Base-by-base conservation (phyloP, 2,888 invertebrate genomes). In the Ethmia dodecea region DNA sequence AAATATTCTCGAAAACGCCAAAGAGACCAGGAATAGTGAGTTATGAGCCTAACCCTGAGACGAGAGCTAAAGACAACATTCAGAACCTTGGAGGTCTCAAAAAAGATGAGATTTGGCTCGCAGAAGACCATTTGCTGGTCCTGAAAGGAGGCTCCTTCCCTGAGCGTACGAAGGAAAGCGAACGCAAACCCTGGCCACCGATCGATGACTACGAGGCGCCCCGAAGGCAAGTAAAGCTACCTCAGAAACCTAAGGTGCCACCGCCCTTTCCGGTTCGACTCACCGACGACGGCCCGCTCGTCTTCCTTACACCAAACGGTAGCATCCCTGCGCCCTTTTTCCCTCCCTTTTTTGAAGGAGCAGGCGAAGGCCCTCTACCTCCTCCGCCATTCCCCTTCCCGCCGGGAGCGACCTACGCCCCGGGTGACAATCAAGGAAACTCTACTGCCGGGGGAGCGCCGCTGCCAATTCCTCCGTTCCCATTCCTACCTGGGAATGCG, bases 221-320 rank as follows among this genome's bases (percentile, higher is more conserved):
- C 14, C 88, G 89, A 60, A 90, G 95, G 57, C 95, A 93, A 78
- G 94, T 96, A 64, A 94, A 94, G 78, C 89, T 96, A 59, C 95
- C 95, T 27, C 78, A 90, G 33, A 91, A 92, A 73, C 94, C 95
- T 6, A 92, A 92, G 76, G 91, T 95, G 57, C 95, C 96, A 77
- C 96, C 96, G 89, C 96, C 96, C 86, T 96, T 96, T 92, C 96
- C 96, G 69, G 92, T 96, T 79, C 95, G 94, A 86, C 91, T 96
- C 76, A 89, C 90, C 74, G 94, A 95, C 70, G 89, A 92, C 66
- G 95, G 94, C 63, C 95, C 95, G 70, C 89, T 95, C 79, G 92
- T 94, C 88, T 92, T 95, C 89, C 89, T 96, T 83, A 92, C 93
- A 73, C 89, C 91, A 84, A 93, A 93, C 88, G 89, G 90, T 60